phyloP scores from a whole-genome alignment of 2,888 invertebrate species.

The Chamaedrilus cognettii region DNA sequence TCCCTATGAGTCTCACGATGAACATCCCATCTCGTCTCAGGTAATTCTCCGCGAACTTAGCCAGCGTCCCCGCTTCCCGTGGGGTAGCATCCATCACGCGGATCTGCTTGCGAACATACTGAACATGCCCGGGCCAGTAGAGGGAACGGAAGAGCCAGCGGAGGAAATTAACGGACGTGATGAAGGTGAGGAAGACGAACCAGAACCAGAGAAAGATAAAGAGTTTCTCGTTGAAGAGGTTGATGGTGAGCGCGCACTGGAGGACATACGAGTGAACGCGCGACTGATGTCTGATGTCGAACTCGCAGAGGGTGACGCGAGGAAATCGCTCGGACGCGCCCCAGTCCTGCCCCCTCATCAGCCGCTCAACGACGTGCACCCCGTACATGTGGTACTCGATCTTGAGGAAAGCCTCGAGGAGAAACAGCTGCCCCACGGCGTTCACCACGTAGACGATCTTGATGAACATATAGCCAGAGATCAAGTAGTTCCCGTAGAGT shows the following conservation, averaged over 20 bases:
- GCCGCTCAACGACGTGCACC: constrained; percentile 60
- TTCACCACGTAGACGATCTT: constrained; percentile 61
- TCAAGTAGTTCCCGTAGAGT: constrained; percentile 61
- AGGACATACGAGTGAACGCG: constrained; percentile 42
- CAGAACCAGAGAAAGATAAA: constrained; percentile 48
- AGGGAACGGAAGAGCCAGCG: constrained; percentile 43
- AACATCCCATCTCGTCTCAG: constrained; percentile 44
- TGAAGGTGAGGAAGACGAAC: constrained; percentile 41
- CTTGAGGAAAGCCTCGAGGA: constrained; percentile 62
- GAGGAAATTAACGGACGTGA: constrained; percentile 40
- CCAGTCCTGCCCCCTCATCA: constrained; percentile 58
- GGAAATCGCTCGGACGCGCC: constrained; percentile 56
- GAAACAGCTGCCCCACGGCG: constrained; percentile 61
- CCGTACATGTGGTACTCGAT: constrained; percentile 60
- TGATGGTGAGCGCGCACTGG: constrained; percentile 45
- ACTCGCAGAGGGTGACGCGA: constrained; percentile 59
- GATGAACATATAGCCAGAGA: constrained; percentile 61
- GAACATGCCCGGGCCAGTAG: constrained; percentile 43
- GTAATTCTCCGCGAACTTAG: constrained; percentile 46
- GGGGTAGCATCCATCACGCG: constrained; percentile 41
- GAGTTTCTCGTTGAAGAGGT: constrained; percentile 48
- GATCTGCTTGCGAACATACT: constrained; percentile 40
- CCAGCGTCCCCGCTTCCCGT: constrained; percentile 39
- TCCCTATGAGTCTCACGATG: constrained; percentile 42
- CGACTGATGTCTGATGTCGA: constrained; percentile 50